These are phyloP conservation scores for Zhengitettix transpicula DNA, from an alignment of 2,888 invertebrate genomes.

Conservation along the genomic window DNA sequence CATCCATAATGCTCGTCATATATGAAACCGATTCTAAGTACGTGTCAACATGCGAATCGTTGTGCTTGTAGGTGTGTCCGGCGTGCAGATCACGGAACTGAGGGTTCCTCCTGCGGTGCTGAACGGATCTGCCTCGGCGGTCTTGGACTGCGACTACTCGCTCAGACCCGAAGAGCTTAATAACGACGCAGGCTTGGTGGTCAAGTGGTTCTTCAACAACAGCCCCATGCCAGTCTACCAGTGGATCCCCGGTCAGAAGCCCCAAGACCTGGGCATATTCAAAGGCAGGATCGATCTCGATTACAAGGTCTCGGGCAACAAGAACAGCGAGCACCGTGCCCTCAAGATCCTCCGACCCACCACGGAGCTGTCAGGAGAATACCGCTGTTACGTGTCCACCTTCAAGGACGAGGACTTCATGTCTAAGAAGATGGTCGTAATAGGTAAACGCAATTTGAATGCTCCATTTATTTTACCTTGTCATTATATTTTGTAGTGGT, in stretches of 20 bases:
- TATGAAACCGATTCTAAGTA: no score
- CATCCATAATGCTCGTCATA: no score
- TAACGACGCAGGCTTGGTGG: conserved; percentile 43
- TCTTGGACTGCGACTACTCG: conserved; percentile 56
- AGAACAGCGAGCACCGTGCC: conserved; percentile 51
- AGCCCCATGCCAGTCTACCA: conserved; percentile 54
- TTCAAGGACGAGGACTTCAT: conserved; percentile 48
- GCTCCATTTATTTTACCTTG: no score
- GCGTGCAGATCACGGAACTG: conserved; percentile 41
- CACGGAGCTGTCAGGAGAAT: conserved; percentile 52
- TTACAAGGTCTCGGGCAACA: conserved; percentile 46
- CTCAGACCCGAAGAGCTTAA: conserved; percentile 35
- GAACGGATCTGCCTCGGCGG: conserved; percentile 37
- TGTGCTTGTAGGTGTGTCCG: conserved; percentile 17
- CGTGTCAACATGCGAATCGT: no score
- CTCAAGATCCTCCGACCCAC: conserved; percentile 49
- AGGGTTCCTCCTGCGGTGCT: conserved; percentile 41
- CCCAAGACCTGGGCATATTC: conserved; percentile 43
- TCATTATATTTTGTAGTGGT: no score
- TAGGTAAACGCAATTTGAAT: conserved; percentile 29
- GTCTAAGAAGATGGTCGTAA: conserved; percentile 46
- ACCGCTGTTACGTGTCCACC: conserved; percentile 55
- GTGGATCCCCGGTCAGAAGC: conserved; percentile 56
- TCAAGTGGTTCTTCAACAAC: conserved; percentile 59
- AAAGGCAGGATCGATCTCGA: conserved; percentile 41